A percentile compares a stretch with the other conserved stretches of the same genome.
These are phyloP conservation scores for Epinephelus coioides DNA, from an alignment of 2,797 vertebrate genomes.

Conservation along the genomic window DNA sequence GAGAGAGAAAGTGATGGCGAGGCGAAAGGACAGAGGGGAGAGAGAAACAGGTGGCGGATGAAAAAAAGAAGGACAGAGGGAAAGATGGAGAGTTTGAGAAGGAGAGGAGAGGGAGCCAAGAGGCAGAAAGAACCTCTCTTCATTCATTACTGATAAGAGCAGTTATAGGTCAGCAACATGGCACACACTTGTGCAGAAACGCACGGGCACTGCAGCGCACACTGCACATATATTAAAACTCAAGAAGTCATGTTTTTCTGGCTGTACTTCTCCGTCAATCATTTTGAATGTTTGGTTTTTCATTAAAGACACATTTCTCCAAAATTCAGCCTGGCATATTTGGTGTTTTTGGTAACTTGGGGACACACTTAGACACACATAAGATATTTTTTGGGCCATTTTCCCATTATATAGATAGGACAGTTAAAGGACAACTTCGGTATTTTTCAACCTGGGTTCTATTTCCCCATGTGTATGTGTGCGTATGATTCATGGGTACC, in stretches of 20 bases:
- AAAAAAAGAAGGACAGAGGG: conserved; percentile 33
- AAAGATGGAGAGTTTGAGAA: conserved; percentile 31
- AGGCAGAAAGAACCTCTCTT: conserved; percentile 59
- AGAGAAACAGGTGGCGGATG: conserved; percentile 33
- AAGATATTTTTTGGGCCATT: too few species aligned
- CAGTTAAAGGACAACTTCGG: too few species aligned
- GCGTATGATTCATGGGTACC: too few species aligned
- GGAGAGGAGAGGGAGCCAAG: conserved; percentile 53
- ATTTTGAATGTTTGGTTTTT: conserved; percentile 1
- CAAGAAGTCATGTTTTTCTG: background rate
- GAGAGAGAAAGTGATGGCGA: conserved; percentile 16
- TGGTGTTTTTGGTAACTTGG: background rate
- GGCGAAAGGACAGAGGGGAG: conserved; percentile 28
- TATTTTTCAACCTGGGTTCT: too few species aligned
- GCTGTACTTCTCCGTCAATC: background rate
- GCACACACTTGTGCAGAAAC: conserved; percentile 30
- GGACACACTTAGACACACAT: conserved; percentile 1
- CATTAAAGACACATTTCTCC: background rate
- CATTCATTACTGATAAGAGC: conserved; percentile 64
- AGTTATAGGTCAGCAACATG: conserved; percentile 60
- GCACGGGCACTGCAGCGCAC: conserved; percentile 15
- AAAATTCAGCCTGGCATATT: background rate
- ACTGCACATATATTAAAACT: background rate
- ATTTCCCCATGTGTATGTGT: too few species aligned
- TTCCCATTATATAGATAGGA: too few species aligned